Percentiles rank a stretch among this genome's conserved stretches.
Evolutionary conservation across 1,140 invertebrate genomes (phyloP).

Genomic region (Wiebesia pumilae): DNA sequence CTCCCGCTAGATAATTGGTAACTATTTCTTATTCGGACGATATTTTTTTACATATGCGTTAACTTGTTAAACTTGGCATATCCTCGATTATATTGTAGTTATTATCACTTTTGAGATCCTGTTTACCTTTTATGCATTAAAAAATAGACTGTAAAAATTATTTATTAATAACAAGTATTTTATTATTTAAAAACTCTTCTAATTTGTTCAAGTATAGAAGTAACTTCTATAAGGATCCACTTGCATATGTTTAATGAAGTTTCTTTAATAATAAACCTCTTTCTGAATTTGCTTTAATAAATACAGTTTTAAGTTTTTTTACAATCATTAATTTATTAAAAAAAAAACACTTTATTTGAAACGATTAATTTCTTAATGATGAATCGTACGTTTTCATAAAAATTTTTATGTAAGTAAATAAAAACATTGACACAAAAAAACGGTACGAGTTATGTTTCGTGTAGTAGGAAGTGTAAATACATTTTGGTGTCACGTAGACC

Average conservation of each 20-base stretch:
- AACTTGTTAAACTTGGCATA: conserved; percentile 37
- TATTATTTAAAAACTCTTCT: not conserved
- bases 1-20: conserved; percentile 58
- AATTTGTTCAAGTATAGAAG: not conserved
- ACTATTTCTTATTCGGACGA: conserved; percentile 65
- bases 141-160: conserved; percentile 18
- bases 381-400: not conserved
- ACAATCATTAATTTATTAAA: not conserved
- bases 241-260: not conserved
- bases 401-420: not conserved
- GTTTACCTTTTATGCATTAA: conserved; percentile 1
- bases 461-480: conserved; percentile 29
- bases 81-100: conserved; percentile 16
- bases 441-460: not conserved
- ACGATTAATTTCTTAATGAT: not conserved
- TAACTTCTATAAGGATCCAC: not conserved
- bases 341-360: not conserved
- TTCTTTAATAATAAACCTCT: not conserved
- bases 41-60: conserved; percentile 62
- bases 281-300: not conserved
- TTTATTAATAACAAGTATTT: conserved; percentile 30
- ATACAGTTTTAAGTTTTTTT: conserved; percentile 16
- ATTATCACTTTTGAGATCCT: not conserved
- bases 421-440: conserved; percentile 5
- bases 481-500: conserved; percentile 29